A percentile compares a stretch with the other conserved stretches of the same genome.
Evolutionary conservation across 1,140 invertebrate genomes (phyloP).

Genomic region (Saccostrea echinata): DNA sequence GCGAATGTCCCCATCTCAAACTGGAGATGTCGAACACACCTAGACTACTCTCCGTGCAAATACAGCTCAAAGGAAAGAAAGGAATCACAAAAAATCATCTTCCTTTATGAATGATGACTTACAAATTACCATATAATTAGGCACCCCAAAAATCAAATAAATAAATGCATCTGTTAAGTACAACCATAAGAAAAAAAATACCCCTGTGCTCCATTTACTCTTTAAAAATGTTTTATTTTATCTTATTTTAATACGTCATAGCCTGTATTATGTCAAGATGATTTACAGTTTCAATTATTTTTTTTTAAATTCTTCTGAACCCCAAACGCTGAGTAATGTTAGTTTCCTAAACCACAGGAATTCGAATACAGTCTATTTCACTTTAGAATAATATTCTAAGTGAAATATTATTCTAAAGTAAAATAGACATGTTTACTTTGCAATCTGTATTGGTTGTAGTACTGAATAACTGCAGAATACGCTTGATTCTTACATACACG

Average conservation of each 20-base stretch:
- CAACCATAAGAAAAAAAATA: conserved; percentile 1
- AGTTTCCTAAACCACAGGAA: background rate
- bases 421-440: too few relatives aligned
- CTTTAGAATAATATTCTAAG: too few relatives aligned
- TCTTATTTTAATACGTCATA: background rate
- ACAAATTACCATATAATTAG: conserved; percentile 2
- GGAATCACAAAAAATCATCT: background rate
- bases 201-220: background rate
- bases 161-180: conserved; percentile 9
- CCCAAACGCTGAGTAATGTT: background rate
- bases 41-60: background rate
- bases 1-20: background rate
- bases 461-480: too few relatives aligned
- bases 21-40: background rate
- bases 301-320: background rate
- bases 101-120: background rate
- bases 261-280: background rate
- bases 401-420: too few relatives aligned
- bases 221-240: background rate
- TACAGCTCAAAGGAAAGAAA: background rate
- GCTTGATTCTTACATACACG: too few relatives aligned
- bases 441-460: too few relatives aligned
- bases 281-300: background rate
- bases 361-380: too few relatives aligned
- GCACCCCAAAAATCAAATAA: background rate